Percentiles rank a stretch among this genome's conserved stretches.
Evolutionary conservation across 92 coral and sea anemone species (phyloP).

Genomic region (Zoanthus sociatus): DNA sequence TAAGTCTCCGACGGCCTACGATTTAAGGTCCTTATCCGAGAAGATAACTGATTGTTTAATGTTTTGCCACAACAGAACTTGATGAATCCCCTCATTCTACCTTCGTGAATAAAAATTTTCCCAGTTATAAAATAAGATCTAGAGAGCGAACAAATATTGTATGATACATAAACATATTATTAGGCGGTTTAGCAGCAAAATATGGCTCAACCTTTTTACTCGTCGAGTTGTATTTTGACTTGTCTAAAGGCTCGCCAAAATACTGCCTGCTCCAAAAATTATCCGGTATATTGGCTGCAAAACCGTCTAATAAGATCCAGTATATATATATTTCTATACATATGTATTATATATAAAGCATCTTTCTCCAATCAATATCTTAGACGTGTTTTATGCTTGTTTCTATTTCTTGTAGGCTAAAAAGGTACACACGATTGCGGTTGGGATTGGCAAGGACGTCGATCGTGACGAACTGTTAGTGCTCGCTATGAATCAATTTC

Average conservation of each 20-base stretch:
- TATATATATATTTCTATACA: not conserved
- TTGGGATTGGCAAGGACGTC: conserved; percentile 9
- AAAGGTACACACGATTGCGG: conserved; percentile 32
- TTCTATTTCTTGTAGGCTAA: not conserved
- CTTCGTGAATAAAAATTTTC: not conserved
- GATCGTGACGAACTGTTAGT: conserved; percentile 13
- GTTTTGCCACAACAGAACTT: not conserved
- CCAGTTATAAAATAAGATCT: not conserved
- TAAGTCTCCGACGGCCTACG: too few species aligned
- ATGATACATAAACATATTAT: not conserved
- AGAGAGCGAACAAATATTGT: not conserved
- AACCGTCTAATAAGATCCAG: not conserved
- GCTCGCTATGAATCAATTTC: not conserved
- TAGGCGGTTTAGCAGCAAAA: too few species aligned
- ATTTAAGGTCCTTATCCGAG: too few species aligned
- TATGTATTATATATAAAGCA: too few species aligned
- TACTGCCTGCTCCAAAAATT: not conserved
- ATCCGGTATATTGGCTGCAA: not conserved
- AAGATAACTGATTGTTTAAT: not conserved
- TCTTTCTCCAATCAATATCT: too few species aligned
- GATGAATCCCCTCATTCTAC: not conserved
- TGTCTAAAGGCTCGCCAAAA: too few species aligned
- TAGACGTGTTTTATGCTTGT: not conserved
- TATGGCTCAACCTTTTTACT: not conserved
- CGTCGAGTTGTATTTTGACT: not conserved